phyloP scores from a whole-genome alignment of 1,140 invertebrate species.

The Cotesia glomerata region DNA sequence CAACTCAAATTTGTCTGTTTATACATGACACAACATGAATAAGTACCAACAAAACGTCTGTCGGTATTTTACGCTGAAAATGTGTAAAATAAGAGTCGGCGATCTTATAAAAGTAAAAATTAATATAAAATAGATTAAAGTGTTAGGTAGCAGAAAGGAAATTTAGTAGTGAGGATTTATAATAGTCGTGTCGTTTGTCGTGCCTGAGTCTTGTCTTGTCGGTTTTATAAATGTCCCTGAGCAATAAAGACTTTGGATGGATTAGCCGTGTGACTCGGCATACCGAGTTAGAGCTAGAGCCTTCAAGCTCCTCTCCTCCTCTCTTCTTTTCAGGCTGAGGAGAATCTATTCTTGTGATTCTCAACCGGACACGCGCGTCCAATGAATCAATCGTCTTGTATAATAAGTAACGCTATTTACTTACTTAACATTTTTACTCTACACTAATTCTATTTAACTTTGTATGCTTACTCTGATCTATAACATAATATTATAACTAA shows the following conservation, averaged over 20 bases:
- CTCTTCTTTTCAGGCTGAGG: neutral
- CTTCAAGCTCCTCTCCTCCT: no score
- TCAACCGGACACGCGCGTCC: slow-evolving; percentile 53
- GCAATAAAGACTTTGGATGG: slow-evolving; percentile 57
- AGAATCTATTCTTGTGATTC: slow-evolving; percentile 55
- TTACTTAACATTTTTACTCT: neutral
- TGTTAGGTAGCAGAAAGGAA: neutral
- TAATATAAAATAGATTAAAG: neutral
- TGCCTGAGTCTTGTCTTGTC: slow-evolving; percentile 27
- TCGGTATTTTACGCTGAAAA: no score
- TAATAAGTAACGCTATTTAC: slow-evolving; percentile 16
- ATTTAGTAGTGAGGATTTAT: slow-evolving; percentile 9
- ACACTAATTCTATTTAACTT: neutral
- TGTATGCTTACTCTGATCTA: neutral
- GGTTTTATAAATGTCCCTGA: slow-evolving; percentile 53
- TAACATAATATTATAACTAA: neutral
- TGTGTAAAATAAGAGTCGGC: no score
- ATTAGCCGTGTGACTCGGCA: slow-evolving; percentile 47
- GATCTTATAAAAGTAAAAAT: neutral
- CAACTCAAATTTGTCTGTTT: no score
- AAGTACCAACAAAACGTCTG: no score
- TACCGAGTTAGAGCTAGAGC: slow-evolving; percentile 33
- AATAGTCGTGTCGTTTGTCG: slow-evolving; percentile 11
- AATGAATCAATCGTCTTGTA: slow-evolving; percentile 50
- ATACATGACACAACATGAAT: no score